These are phyloP conservation scores for Drosophila nr. medialis DNA, from an alignment of 2,888 invertebrate genomes.

Conservation along the genomic window DNA sequence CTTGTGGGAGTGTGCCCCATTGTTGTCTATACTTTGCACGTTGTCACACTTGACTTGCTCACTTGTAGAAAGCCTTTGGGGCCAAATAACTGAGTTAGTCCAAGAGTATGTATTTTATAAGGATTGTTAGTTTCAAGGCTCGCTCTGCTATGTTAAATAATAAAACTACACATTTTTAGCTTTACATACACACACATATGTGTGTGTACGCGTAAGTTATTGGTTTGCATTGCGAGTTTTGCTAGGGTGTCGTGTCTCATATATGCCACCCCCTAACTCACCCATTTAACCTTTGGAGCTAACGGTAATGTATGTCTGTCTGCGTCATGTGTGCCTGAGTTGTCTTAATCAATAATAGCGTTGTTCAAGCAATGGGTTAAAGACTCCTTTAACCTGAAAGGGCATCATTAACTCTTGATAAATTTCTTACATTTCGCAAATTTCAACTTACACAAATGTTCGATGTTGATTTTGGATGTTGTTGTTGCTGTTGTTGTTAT, in stretches of 20 bases:
- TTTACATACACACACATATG: constrained; percentile 16
- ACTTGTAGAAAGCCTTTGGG: constrained; percentile 8
- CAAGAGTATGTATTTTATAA: constrained; percentile 17
- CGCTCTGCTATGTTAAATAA: constrained; percentile 24
- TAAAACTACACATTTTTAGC: constrained; percentile 42
- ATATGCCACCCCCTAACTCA: constrained; percentile 2
- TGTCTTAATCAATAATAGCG: constrained; percentile 66
- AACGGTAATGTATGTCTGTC: constrained; percentile 51
- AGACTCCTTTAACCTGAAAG: constrained; percentile 43
- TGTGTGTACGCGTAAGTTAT: not conserved
- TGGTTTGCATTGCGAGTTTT: constrained; percentile 26
- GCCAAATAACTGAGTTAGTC: constrained; percentile 10
- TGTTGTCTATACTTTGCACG: constrained; percentile 60
- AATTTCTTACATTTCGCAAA: not conserved
- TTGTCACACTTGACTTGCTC: constrained; percentile 54
- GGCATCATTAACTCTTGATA: constrained; percentile 14
- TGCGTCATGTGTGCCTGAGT: constrained; percentile 27
- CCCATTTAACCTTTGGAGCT: constrained; percentile 12
- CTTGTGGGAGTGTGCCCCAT: constrained; percentile 22
- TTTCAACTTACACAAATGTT: constrained; percentile 41
- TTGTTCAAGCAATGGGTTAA: constrained; percentile 50
- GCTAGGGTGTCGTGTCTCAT: constrained; percentile 3
- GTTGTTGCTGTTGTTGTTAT: constrained; percentile 1
- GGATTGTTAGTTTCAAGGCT: constrained; percentile 31
- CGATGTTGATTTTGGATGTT: not conserved